Percentiles rank a stretch among this genome's conserved stretches.
Evolutionary conservation across 2,797 vertebrate genomes (phyloP).

Genomic region (Pseudochaenichthys georgianus): DNA sequence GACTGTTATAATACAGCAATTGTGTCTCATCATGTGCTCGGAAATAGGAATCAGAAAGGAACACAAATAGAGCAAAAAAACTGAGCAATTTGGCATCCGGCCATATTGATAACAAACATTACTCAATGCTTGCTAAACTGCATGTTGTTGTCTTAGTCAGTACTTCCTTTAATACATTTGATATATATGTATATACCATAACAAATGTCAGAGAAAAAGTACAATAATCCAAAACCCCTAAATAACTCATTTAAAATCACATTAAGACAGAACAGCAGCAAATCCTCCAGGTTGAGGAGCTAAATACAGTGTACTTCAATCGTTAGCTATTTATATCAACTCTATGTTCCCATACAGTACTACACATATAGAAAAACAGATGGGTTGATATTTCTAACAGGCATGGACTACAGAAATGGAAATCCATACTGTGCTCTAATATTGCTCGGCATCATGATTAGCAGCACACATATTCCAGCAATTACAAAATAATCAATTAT

Average conservation of each 20-base stretch:
- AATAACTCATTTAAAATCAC: neutral
- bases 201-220: neutral
- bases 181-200: neutral
- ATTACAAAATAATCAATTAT: conserved; percentile 38
- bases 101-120: too few relatives aligned
- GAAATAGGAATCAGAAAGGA: neutral
- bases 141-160: neutral
- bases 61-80: too few relatives aligned
- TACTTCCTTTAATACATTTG: neutral
- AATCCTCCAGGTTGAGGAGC: neutral
- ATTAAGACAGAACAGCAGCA: neutral
- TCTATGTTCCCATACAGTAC: neutral
- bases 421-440: conserved; percentile 27
- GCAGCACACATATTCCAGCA: conserved; percentile 10
- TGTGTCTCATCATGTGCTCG: neutral
- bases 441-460: conserved; percentile 15
- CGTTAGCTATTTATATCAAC: neutral
- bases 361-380: neutral
- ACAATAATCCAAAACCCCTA: neutral
- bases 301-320: neutral
- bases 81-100: too few relatives aligned
- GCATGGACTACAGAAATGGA: conserved; percentile 17
- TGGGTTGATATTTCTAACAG: neutral
- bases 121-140: neutral
- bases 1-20: neutral